Evolutionary conservation across 2,113 vertebrate genomes (phyloP).

Genomic region (Crypturellus undulatus): DNA sequence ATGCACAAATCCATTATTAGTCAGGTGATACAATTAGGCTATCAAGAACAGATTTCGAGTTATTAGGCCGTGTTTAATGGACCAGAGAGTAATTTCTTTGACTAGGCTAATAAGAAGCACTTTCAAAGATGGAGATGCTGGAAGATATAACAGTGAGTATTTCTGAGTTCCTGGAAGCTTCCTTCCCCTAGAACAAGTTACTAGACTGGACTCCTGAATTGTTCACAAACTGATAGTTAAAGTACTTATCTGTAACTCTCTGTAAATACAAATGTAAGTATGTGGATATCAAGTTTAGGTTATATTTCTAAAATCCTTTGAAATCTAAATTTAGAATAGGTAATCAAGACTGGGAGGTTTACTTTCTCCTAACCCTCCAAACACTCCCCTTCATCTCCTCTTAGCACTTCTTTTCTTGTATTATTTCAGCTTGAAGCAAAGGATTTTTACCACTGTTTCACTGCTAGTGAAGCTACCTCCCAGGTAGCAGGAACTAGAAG

Average conservation of each 20-base stretch:
- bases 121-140: neutral
- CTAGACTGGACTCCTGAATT: neutral
- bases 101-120: neutral
- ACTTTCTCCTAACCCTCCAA: neutral
- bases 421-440: neutral
- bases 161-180: neutral
- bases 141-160: neutral
- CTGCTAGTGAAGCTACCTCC: neutral
- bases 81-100: neutral
- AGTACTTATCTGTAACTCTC: neutral
- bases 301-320: neutral
- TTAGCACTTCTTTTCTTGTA: neutral
- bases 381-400: accelerated
- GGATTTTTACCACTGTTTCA: neutral
- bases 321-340: neutral
- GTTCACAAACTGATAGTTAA: neutral
- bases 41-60: neutral
- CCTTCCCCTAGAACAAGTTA: neutral
- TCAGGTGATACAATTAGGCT: neutral
- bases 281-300: neutral
- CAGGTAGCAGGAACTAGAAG: neutral
- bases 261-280: neutral
- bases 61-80: neutral
- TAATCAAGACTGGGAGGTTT: neutral
- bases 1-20: neutral